Evolutionary conservation across 2,113 vertebrate species (phyloP), one percentile per base, ranked within the genome.

Genomic region (Pongo pygmaeus): DNA sequence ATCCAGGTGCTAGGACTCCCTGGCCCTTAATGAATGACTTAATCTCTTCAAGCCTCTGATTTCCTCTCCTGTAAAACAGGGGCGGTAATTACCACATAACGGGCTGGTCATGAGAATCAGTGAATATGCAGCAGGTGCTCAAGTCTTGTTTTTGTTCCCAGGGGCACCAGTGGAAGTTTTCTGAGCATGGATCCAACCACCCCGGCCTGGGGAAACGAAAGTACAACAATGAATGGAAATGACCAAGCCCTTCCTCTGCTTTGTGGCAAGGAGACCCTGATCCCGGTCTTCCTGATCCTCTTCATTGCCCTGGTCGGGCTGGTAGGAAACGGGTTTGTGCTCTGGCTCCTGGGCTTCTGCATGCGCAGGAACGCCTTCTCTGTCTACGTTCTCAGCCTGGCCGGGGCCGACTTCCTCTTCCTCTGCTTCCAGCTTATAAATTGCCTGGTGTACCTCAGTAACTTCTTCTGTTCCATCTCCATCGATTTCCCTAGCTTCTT

Each of bases 261-360:
- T 6, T 6, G 14, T 22, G 0, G 1, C 0, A 8, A 14, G 3
- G 7, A 13, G 52, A 13, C 4, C 1, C 4, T 16, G 48, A 57
- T 43, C 16, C 0, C 23, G 16, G 3, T 2, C 25, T 25, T 8
- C 0, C 43, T 93, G 59, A 40, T 0, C 0, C 0, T 70, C 5
- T 3, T 30, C 23, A 20, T 69, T 0, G 48, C 46, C 20, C 23
- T 93, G 16, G 30, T 12, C 2, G 85, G 81, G 4, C 61, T 95
- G 92, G 25, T 5, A 2, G 80, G 77, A 84, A 96, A 96, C 4
- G 0, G 1, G 0, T 1, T 2, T 20, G 85, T 94, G 50, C 64
- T 84, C 22, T 88, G 91, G 92, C n/a, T 95, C 6, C 91, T 88
- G 46, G 43, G 75, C 23, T 87, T 94, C 57, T 22, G 5, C 23